A percentile compares a stretch with the other conserved stretches of the same genome.
These are phyloP conservation scores for Hirtodrosophila trivittata DNA, from an alignment of 2,888 invertebrate genomes.

Conservation along the genomic window DNA sequence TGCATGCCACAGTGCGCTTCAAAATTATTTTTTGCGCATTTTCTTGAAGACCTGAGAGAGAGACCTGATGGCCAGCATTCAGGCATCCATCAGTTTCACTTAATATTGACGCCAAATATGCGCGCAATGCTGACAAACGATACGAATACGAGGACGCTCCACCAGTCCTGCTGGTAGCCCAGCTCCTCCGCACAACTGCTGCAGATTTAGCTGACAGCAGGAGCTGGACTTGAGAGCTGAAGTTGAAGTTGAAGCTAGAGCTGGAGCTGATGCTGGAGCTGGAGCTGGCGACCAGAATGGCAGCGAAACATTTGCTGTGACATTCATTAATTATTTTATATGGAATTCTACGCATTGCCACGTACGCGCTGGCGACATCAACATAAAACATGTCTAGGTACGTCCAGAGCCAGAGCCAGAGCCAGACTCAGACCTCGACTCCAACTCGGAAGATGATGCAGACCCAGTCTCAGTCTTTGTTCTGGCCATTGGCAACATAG, in stretches of 20 bases:
- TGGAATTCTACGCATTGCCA: slow-evolving; percentile 82
- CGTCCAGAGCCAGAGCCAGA: slow-evolving; percentile 10
- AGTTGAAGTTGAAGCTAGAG: slow-evolving; percentile 2
- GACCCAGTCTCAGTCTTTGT: slow-evolving; percentile 5
- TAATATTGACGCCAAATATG: slow-evolving; percentile 84
- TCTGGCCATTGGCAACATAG: slow-evolving; percentile 63
- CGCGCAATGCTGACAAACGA: slow-evolving; percentile 83
- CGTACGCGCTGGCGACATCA: slow-evolving; percentile 82
- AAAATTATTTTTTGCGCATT: slow-evolving; percentile 74
- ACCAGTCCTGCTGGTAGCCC: not conserved
- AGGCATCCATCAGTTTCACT: slow-evolving; percentile 82
- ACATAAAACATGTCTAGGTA: slow-evolving; percentile 75
- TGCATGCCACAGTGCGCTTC: slow-evolving; percentile 83
- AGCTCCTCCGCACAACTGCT: slow-evolving; percentile 4
- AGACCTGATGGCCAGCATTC: slow-evolving; percentile 35
- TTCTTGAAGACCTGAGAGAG: slow-evolving; percentile 19
- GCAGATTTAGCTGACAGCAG: not conserved
- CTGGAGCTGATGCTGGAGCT: no score
- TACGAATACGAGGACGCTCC: slow-evolving; percentile 56
- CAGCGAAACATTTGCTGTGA: slow-evolving; percentile 80
- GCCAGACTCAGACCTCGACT: no score
- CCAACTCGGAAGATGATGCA: no score
- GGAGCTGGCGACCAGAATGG: slow-evolving; percentile 40
- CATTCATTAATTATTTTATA: slow-evolving; percentile 83
- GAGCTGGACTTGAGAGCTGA: not conserved